These are phyloP conservation scores for Rhinolophus sinicus DNA, from an alignment of 2,113 vertebrate genomes.

Conservation along the genomic window DNA sequence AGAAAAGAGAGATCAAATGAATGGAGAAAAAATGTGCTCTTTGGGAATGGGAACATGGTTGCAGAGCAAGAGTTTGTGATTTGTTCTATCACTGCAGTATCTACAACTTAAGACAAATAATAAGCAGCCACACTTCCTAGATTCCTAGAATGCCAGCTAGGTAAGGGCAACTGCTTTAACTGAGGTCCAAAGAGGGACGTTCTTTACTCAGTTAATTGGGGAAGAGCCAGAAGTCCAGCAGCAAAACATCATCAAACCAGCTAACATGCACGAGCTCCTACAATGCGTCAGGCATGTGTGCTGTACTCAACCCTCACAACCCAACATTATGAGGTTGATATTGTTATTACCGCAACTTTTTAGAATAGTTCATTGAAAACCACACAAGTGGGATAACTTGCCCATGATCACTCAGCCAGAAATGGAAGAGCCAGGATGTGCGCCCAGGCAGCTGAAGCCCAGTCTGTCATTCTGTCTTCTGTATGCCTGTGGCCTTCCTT, in stretches of 20 bases:
- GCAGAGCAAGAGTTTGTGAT: not conserved
- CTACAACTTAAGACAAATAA: not conserved
- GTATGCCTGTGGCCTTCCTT: not conserved
- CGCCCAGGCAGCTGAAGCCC: not conserved
- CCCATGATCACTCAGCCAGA: not conserved
- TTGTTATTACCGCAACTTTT: not conserved
- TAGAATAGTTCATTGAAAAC: not conserved
- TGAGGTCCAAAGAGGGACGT: not conserved
- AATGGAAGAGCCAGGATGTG: not conserved
- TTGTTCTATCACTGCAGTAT: not conserved
- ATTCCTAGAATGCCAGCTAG: not conserved
- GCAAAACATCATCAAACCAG: not conserved
- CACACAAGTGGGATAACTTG: not conserved
- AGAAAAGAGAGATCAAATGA: not conserved
- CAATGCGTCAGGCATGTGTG: not conserved
- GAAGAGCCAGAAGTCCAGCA: not conserved
- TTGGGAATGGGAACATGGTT: not conserved
- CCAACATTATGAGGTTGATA: not conserved
- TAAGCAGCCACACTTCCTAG: not conserved
- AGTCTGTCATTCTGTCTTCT: not conserved
- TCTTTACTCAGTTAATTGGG: not conserved
- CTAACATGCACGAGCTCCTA: not conserved
- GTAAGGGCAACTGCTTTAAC: not conserved
- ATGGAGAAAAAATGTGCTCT: not conserved
- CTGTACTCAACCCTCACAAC: not conserved